Percentiles rank a stretch among this genome's conserved stretches.
phyloP scores from a whole-genome alignment of 2,113 vertebrate genomes.

The Microcebus ravelobensis region DNA sequence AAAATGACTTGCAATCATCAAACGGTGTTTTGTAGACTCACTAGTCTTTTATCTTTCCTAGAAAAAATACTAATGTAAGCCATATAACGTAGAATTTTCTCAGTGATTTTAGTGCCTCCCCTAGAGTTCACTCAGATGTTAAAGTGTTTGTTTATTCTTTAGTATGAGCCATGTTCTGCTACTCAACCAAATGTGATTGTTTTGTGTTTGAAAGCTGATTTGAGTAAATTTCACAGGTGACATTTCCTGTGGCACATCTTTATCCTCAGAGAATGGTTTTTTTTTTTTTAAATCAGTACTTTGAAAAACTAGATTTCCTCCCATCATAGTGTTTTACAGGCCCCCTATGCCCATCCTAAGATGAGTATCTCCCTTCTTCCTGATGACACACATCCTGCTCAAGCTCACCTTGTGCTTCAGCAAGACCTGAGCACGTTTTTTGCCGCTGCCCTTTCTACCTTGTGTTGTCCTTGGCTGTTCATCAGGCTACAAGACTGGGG shows the following conservation, averaged over 20 bases:
- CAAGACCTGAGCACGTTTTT: neutral
- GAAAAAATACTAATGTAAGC: constrained; percentile 82
- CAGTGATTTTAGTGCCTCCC: constrained; percentile 78
- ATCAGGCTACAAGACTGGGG: neutral
- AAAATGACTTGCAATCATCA: constrained; percentile 74
- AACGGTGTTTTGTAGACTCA: constrained; percentile 70
- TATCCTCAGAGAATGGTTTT: neutral
- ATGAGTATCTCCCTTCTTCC: neutral
- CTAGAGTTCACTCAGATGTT: neutral
- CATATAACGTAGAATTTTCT: constrained; percentile 77
- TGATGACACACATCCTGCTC: neutral
- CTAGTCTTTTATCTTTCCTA: constrained; percentile 73
- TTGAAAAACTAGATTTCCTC: neutral
- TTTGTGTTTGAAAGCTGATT: neutral
- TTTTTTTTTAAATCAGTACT: neutral
- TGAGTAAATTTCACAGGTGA: neutral
- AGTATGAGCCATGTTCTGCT: neutral
- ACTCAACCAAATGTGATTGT: neutral
- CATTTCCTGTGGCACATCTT: neutral
- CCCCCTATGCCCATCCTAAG: neutral
- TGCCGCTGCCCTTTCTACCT: rapidly evolving
- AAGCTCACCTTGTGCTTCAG: neutral
- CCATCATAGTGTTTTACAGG: neutral
- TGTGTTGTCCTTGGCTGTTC: neutral
- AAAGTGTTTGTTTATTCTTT: neutral